These are phyloP conservation scores for Pogoniulus pusillus DNA, from an alignment of 2,797 vertebrate species.

Conservation along the genomic window DNA sequence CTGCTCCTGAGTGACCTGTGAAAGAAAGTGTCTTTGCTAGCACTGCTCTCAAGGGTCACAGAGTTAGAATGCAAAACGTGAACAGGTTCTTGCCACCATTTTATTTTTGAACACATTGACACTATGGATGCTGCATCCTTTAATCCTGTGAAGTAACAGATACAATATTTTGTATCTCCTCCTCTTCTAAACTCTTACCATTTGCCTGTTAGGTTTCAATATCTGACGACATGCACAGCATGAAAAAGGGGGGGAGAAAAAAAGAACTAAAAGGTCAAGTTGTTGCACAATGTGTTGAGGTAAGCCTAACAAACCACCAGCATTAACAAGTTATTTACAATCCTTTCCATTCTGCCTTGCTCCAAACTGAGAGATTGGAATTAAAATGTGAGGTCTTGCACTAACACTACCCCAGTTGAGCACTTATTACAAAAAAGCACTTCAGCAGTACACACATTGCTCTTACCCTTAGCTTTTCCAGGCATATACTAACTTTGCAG, in stretches of 20 bases:
- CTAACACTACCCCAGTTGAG: neutral
- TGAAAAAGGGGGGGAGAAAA: constrained; percentile 72
- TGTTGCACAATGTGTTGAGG: constrained; percentile 33
- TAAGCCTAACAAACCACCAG: constrained; percentile 8
- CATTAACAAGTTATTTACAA: neutral
- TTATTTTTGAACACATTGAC: constrained; percentile 64
- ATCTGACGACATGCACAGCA: constrained; percentile 90
- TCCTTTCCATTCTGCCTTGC: neutral
- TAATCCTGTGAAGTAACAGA: constrained; percentile 44
- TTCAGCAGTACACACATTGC: neutral
- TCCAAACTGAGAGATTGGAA: neutral
- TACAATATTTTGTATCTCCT: constrained; percentile 54
- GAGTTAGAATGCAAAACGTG: neutral
- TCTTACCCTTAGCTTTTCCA: neutral
- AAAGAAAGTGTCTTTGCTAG: constrained; percentile 61
- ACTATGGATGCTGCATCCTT: constrained; percentile 53
- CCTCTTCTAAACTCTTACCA: constrained; percentile 85
- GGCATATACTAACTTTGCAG: neutral
- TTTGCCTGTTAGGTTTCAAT: constrained; percentile 93
- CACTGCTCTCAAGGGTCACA: neutral
- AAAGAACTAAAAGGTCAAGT: constrained; percentile 72
- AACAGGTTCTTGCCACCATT: constrained; percentile 53
- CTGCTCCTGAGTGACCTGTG: neutral
- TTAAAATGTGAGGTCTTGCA: neutral
- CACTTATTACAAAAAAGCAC: neutral